Evolutionary conservation across 2,113 vertebrate species (phyloP), one percentile per base, ranked within the genome.

Genomic region (Pipra filicauda): DNA sequence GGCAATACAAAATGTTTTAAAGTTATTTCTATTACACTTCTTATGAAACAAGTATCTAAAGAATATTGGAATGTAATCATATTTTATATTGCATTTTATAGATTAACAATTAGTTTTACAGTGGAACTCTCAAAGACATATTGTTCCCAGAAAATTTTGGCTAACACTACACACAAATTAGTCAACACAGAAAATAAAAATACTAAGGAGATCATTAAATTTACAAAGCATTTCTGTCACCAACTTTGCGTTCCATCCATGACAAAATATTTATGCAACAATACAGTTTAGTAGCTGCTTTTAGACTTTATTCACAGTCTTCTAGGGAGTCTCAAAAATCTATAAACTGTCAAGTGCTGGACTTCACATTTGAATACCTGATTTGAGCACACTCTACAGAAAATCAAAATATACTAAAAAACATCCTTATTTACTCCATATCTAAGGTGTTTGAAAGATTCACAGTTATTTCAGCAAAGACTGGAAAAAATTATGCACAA

Each of bases 401-500:
- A 96, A 94, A 86, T 65, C 52, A 91, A 93, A 93, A 92, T 73
- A 59, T 49, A 65, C 30, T 41, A 33, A 70, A 82, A 81, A 78
- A 65, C 2, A 3, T 86, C 31, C 43, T 93, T 93, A 75, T 74
- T 94, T 91, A 48, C 57, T 62, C 66, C 37, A 6, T 85, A 81
- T 43, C 39, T 77, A 69, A 39, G 2, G 15, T 61, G 16, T 79
- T 58, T 82, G 65, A 91, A 89, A 89, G 81, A 85, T 51, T 88
- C 31, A 17, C 21, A 57, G 88, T 46, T 91, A 92, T 80, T 93
- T 83, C 71, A 89, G 72, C 61, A 93, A 41, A 59, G 76, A 59
- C 69, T 92, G 73, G 79, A 95, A 92, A 89, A 97, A 96, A 96
- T 92, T 91, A 96, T 95, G 88, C 88, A 92, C 80, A 93, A 89